These are phyloP conservation scores for Plebejus melissa DNA, from an alignment of 2,888 invertebrate genomes.

Conservation along the genomic window DNA sequence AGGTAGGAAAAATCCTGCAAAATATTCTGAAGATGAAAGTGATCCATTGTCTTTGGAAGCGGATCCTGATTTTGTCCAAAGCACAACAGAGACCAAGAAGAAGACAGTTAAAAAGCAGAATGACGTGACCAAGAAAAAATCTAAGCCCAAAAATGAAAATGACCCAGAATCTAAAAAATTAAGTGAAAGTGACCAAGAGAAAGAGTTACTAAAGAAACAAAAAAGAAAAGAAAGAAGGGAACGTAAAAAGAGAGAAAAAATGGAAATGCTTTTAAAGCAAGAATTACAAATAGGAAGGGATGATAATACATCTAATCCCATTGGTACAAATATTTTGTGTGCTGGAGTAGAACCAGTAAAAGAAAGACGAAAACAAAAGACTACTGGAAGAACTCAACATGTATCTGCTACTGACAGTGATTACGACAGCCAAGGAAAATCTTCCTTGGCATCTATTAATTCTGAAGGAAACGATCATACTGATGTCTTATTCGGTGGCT, in stretches of 20 bases:
- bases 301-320: conserved; percentile 47
- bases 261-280: conserved; percentile 9
- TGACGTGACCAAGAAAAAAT: conserved; percentile 35
- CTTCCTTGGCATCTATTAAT: conserved; percentile 45
- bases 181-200: conserved; percentile 34
- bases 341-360: conserved; percentile 21
- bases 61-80: conserved; percentile 54
- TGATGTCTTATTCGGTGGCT: conserved; percentile 54
- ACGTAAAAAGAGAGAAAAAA: conserved; percentile 41
- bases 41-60: conserved; percentile 55
- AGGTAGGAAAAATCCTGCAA: conserved; percentile 46
- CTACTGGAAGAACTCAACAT: conserved; percentile 32
- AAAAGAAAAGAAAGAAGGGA: conserved; percentile 41
- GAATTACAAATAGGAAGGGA: background rate
- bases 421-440: conserved; percentile 56
- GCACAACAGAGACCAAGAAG: conserved; percentile 49
- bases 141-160: conserved; percentile 34
- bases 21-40: conserved; percentile 47
- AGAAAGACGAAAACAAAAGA: conserved; percentile 32
- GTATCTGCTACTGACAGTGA: conserved; percentile 48
- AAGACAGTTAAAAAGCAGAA: conserved; percentile 42
- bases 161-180: conserved; percentile 27
- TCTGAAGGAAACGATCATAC: conserved; percentile 47
- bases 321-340: conserved; percentile 48
- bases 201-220: conserved; percentile 38